Evolutionary conservation across 2,888 invertebrate species (phyloP), one percentile per base, ranked within the genome.

Genomic region (Melanotus villosus): DNA sequence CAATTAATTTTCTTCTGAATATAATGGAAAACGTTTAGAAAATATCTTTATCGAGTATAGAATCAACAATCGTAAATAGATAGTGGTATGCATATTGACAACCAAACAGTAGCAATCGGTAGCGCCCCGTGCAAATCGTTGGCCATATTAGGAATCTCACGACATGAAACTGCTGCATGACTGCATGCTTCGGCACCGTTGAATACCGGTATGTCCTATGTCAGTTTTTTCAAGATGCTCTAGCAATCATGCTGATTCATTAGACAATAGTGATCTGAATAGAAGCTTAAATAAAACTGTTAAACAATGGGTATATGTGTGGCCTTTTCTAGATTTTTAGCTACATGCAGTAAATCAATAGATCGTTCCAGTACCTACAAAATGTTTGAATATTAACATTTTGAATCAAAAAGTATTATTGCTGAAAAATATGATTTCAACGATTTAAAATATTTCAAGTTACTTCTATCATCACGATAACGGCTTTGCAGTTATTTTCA

Each of bases 141-240:
- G 50, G 41, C 77, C 77, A 75, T 77, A 77, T 77, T 77, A 75
- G 77, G 77, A 67, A 72, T 70, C 47, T 73, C 77, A 77, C 77
- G 77, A 77, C 68, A 41, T 68, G 64, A 73, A 63, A 65, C 66
- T 47, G 57, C 64, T 64, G 75, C 73, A 71, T 73, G 72, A 71
- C 73, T 73, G 68, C 75, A 75, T 75, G 74, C 75, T 72, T 68
- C 70, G 66, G 73, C 73, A 70, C 73, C 71, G 73, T 72, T 70
- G 71, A 76, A 75, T 77, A 77, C 75, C 72, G 74, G 72, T 73
- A 60, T 41, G 47, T 63, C 70, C 38, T 68, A 70, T 73, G 74
- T 75, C 74, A 73, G 68, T 67, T 76, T 73, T 75, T 74, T 62
- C 70, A 30, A 47, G 43, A 64, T 56, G 23, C 43, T 30, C 47